Evolutionary conservation across 2,797 vertebrate genomes (phyloP), one percentile per base, ranked within the genome.

Genomic region (Acridotheres tristis): DNA sequence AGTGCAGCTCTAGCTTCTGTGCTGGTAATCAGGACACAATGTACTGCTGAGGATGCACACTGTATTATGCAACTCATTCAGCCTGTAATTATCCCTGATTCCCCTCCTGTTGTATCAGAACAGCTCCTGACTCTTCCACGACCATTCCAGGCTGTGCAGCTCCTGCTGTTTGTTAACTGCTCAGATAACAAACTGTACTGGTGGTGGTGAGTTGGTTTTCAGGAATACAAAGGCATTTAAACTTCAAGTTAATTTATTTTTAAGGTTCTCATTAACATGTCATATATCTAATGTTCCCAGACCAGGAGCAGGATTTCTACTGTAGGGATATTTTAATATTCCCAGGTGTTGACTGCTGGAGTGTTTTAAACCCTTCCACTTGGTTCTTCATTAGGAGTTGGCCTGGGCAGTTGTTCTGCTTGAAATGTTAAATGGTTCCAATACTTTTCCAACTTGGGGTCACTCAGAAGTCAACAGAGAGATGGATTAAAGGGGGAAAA

Each of bases 51-150:
- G 93, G 85, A 94, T 91, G 96, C 82, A 86, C 15, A 45, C 75
- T 94, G 93, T 85, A 94, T 96, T 97, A 95, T 95, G 94, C 79
- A 97, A 97, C 95, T 96, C 95, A 94, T 98, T 98, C 97, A 95
- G 92, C 81, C 89, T 95, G 62, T 96, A 98, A 98, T 98, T 98
- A 97, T 95, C 89, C 84, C 94, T 89, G 82, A 95, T 97, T 96
- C 92, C 84, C 65, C 58, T 96, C 74, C 67, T 67, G 59, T 96
- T 91, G 83, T 53, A 90, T 85, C 86, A 96, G 96, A 95, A 79
- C 80, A 78, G 79, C 94, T 92, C 93, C 95, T 96, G 72, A 96
- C 92, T 47, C 94, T 94, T 65, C 54, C 5, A 45, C 94, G 85
- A 57, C 65, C 3, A 5, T 86, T 86, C 78, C 59, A 53, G 58